Base-by-base conservation (phyloP, 1,140 invertebrate species). In the Drosophila eugracilis region DNA sequence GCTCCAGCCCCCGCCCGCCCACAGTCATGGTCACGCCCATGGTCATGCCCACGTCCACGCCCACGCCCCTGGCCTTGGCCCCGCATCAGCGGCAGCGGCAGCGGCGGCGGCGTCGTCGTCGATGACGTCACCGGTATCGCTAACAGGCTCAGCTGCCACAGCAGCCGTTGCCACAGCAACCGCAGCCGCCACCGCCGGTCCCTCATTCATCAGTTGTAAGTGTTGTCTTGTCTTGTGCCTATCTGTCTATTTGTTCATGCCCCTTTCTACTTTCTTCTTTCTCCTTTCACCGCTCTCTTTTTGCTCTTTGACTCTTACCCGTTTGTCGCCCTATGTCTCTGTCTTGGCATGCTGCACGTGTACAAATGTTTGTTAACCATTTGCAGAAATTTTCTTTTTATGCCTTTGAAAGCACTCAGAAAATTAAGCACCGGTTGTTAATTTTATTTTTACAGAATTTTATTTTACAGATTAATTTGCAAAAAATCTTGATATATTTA, bases 191-290 rank as follows among this genome's bases (percentile, higher is more conserved):
- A 44, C 53, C 53, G 39, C 72, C 28, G 77, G 81, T 21, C 77
- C 81, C 45, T 65, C 81, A 50, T 80, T 77, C 69, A 89, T 90
- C 80, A 90, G 89, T 75, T 90, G 89, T 90, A 90, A 90, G 89
- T 90, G 84, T 71, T 70, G 74, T 72, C 62, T 49, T 57, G 67
- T 71, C 62, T 60, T 42, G 39, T 32, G 50, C 39, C 41, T 50
- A 41, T 57, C 37, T 45, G 36, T 60, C 59, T 52, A 26, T 58
- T 50, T 19, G 37, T 19, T 10, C 17, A 41, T 22, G 17, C 17
- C 21, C 28, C 24, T n/a, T 21, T 42, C 39, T 19, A 47, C 24
- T 32, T 19, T 26, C 52, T 21, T 7, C 41, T 24, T 14, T 37
- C 45, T 30, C 14, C 21, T n/a, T 15, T 3, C 2, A 21, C 15